Percentiles rank a stretch among this genome's conserved stretches.
phyloP scores from a whole-genome alignment of 2,888 invertebrate species.

The Dryobotodes eremita region DNA sequence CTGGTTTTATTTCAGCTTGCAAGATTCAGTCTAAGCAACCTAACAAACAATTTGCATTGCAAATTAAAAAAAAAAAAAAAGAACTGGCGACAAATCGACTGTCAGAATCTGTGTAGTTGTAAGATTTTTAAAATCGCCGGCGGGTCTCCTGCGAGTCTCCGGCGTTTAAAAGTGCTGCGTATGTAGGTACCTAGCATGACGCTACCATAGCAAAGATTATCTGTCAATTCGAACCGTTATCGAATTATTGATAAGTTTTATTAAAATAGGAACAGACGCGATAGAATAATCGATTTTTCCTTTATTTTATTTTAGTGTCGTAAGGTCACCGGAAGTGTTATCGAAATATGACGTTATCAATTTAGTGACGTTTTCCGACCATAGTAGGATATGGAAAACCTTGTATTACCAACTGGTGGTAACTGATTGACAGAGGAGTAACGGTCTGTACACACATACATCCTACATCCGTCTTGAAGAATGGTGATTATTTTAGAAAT shows the following conservation, averaged over 20 bases:
- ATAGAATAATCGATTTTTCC: neutral
- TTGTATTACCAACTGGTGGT: neutral
- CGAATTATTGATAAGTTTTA: neutral
- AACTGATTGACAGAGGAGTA: neutral
- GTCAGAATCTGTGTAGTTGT: too few relatives aligned
- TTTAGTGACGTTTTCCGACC: constrained; percentile 1
- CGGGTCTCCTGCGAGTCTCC: too few relatives aligned
- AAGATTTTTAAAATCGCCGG: too few relatives aligned
- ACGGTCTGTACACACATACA: neutral
- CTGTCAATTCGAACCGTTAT: neutral
- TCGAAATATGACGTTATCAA: neutral
- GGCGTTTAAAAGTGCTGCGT: too few relatives aligned
- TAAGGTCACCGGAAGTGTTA: neutral
- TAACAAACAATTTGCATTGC: neutral
- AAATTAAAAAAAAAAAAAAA: neutral
- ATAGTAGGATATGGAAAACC: neutral
- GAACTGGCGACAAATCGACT: neutral
- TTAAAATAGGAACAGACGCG: neutral
- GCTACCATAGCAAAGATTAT: neutral
- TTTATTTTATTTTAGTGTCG: neutral
- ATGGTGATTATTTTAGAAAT: neutral
- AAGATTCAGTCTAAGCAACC: neutral
- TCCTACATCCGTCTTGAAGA: neutral
- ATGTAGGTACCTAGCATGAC: neutral
- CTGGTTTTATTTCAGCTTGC: neutral